Percentiles rank a stretch among this genome's conserved stretches.
These are phyloP conservation scores for Turdus rufiventris DNA, from an alignment of 2,113 vertebrate genomes.

Conservation along the genomic window DNA sequence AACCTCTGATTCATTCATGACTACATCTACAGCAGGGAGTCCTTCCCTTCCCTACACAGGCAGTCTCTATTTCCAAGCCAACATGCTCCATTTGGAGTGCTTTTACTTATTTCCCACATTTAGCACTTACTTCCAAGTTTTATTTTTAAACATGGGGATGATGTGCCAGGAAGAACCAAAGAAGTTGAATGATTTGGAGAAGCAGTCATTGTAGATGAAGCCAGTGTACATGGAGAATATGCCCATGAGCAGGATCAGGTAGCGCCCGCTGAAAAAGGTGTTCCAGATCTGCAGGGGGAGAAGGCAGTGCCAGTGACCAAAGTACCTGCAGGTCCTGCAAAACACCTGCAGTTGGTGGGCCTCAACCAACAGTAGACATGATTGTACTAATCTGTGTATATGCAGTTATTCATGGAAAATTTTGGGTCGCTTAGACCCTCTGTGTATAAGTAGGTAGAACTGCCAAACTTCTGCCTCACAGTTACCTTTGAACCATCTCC, in stretches of 20 bases:
- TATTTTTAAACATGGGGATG: constrained; percentile 87
- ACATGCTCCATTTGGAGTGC: background rate
- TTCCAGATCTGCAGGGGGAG: constrained; percentile 84
- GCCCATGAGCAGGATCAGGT: constrained; percentile 94
- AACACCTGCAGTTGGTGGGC: background rate
- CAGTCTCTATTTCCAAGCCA: background rate
- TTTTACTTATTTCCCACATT: background rate
- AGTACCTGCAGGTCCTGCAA: background rate
- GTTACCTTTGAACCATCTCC: background rate
- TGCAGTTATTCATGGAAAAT: background rate
- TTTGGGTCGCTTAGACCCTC: background rate
- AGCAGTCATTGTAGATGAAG: constrained; percentile 98
- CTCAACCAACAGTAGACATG: background rate
- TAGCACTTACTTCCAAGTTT: constrained; percentile 87
- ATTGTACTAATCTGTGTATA: background rate
- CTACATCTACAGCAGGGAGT: background rate
- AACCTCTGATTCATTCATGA: constrained; percentile 37
- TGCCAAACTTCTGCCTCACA: background rate
- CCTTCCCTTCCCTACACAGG: background rate
- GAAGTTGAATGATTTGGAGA: constrained; percentile 94
- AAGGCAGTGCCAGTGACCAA: background rate
- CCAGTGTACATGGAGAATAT: constrained; percentile 96
- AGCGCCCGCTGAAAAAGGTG: constrained; percentile 89
- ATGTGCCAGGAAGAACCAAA: constrained; percentile 95
- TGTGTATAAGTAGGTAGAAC: background rate